Evolutionary conservation across 2,888 invertebrate genomes (phyloP), one percentile per base, ranked within the genome.

Genomic region (Amiota minor): DNA sequence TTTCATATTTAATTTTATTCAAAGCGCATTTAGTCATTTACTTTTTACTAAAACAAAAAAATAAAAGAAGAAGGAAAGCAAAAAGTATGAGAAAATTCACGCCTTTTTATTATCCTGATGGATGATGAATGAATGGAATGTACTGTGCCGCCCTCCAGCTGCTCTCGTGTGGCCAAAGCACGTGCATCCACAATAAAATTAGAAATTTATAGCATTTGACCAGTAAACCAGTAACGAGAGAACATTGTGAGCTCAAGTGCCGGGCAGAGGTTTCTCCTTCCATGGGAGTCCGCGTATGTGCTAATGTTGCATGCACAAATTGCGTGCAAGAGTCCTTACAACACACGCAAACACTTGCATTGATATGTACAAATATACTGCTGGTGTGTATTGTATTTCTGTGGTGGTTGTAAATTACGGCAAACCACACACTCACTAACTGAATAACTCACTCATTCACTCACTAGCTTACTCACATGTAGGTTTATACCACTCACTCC

Each of bases 271-370:
- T 53, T n/a, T n/a, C 53, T n/a, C 14, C n/a, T 8, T 9, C 6
- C 20, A 10, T 59, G 59, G 16, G 11, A 18, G 23, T 20, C 20
- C 71, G 71, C 72, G 23, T 55, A 53, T 79, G 76, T 78, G 67
- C 71, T 71, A 80, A 78, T 77, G 80, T 83, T 84, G 83, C 83
- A 81, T 83, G 85, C 79, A 83, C 76, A 76, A 76, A 70, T 84
- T 83, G 83, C 84, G 83, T 83, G 81, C 82, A 80, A 47, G 73
- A 18, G 23, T 64, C 35, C 50, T 47, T 46, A 61, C 12, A 69
- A 67, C 23, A 72, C 56, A 73, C 53, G 12, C 46, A 69, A 18
- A 56, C 71, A 18, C 49, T 18, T 59, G 1, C 67, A 49, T 49
- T 11, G 9, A 49, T 56, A 1, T n/a, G 16, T 16, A 59, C 62